phyloP scores from a whole-genome alignment of 2,113 vertebrate species.

The Seriola aureovittata region DNA sequence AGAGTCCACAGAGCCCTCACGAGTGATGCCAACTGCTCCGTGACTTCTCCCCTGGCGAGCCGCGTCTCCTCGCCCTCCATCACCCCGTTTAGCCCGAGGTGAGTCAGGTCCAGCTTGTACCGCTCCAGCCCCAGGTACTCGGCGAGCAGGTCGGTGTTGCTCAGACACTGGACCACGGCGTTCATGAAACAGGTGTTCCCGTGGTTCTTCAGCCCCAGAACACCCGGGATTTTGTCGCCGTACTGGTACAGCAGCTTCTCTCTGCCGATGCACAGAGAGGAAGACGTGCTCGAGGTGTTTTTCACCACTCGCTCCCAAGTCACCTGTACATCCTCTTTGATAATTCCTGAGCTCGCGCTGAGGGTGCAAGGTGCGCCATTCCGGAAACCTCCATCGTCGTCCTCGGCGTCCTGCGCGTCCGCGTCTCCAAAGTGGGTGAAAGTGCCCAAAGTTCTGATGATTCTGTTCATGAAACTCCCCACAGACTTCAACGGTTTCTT shows the following conservation, averaged over 20 bases:
- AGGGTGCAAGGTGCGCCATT: slow-evolving; percentile 79
- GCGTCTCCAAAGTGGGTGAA: slow-evolving; percentile 83
- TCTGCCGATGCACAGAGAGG: slow-evolving; percentile 72
- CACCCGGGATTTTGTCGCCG: slow-evolving; percentile 87
- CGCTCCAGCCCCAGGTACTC: slow-evolving; percentile 91
- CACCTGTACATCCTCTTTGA: slow-evolving; percentile 60
- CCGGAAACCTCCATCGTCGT: slow-evolving; percentile 85
- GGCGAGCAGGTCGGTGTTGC: slow-evolving; percentile 93
- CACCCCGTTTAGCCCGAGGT: slow-evolving; percentile 60
- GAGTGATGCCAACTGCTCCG: slow-evolving; percentile 89
- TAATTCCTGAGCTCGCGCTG: slow-evolving; percentile 70
- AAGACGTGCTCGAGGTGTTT: slow-evolving; percentile 61
- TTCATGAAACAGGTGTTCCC: slow-evolving; percentile 98
- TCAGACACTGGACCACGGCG: slow-evolving; percentile 95
- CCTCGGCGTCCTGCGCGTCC: slow-evolving; percentile 77
- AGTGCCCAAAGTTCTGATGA: slow-evolving; percentile 87
- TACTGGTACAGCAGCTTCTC: slow-evolving; percentile 77
- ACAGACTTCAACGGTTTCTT: slow-evolving; percentile 86
- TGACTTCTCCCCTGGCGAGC: slow-evolving; percentile 84
- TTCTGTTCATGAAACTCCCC: slow-evolving; percentile 86
- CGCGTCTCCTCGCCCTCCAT: slow-evolving; percentile 55
- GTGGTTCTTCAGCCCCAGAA: slow-evolving; percentile 93
- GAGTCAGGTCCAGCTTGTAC: slow-evolving; percentile 83
- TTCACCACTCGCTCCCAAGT: slow-evolving; percentile 61
- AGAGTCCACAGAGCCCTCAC: slow-evolving; percentile 93